These are phyloP conservation scores for Chaetodon auriga DNA, from an alignment of 2,113 vertebrate species.

Conservation along the genomic window DNA sequence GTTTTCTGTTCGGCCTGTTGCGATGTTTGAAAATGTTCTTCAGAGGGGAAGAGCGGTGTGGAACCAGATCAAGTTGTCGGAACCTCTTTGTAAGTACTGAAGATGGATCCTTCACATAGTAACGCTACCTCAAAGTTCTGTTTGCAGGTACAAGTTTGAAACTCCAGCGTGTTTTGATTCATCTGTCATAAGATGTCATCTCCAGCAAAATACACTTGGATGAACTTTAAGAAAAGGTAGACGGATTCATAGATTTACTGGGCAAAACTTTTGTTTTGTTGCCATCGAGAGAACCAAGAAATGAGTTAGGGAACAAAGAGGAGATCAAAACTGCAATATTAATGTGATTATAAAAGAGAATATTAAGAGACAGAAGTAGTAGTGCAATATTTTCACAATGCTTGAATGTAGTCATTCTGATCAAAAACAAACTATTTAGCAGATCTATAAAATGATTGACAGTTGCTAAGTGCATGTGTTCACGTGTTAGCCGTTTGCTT, in stretches of 20 bases:
- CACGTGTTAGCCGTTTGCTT: too few relatives aligned
- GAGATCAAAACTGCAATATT: background rate
- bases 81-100: conserved; percentile 71
- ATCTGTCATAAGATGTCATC: conserved; percentile 11
- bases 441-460: background rate
- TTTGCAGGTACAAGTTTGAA: background rate
- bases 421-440: background rate
- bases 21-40: conserved; percentile 65
- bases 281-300: background rate
- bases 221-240: conserved; percentile 4
- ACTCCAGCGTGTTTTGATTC: background rate
- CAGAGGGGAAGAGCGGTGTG: conserved; percentile 50
- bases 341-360: background rate
- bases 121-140: conserved; percentile 17
- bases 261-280: background rate
- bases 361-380: background rate
- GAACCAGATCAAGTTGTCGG: conserved; percentile 62
- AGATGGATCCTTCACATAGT: conserved; percentile 24
- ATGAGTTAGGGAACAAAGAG: background rate
- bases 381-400: too few relatives aligned
- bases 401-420: background rate
- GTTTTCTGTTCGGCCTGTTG: conserved; percentile 23
- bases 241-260: background rate
- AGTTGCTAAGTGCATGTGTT: background rate
- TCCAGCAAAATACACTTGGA: background rate